Evolutionary conservation across 2,888 invertebrate species (phyloP).

Genomic region (Imbricaverruca yamaguchii): DNA sequence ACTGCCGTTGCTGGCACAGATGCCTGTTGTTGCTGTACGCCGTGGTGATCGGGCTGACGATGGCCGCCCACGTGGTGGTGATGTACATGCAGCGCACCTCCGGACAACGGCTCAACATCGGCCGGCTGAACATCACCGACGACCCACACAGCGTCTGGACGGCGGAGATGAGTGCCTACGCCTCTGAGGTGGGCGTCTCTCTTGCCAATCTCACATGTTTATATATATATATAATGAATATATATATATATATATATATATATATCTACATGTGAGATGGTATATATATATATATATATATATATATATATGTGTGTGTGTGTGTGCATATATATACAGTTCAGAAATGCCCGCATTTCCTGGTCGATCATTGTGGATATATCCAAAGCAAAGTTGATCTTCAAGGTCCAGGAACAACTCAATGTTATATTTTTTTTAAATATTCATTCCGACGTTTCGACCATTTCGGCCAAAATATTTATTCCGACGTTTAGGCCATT

Average conservation of each 20-base stretch:
- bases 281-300: not conserved
- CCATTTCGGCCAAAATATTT: too few relatives aligned
- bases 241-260: too few relatives aligned
- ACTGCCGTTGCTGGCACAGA: not conserved
- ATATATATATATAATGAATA: too few relatives aligned
- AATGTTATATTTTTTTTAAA: too few relatives aligned
- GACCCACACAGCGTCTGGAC: conserved; percentile 18
- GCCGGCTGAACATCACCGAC: not conserved
- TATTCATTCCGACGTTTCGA: not conserved
- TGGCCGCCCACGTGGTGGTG: not conserved
- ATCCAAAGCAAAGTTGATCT: too few relatives aligned
- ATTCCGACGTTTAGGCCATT: too few relatives aligned
- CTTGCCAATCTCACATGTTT: not conserved
- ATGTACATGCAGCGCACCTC: not conserved
- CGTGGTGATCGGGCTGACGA: not conserved
- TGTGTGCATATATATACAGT: too few relatives aligned
- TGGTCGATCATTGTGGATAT: too few relatives aligned
- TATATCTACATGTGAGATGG: too few relatives aligned
- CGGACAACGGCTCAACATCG: not conserved
- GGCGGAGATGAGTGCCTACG: conserved; percentile 10
- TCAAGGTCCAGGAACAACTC: too few relatives aligned
- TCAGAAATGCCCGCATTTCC: too few relatives aligned
- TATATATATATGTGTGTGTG: not conserved
- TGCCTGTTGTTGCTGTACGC: conserved; percentile 1
- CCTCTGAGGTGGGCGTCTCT: not conserved